A percentile compares a stretch with the other conserved stretches of the same genome.
These are phyloP conservation scores for Notarius lentiginosus DNA, from an alignment of 2,113 vertebrate genomes.

Conservation along the genomic window DNA sequence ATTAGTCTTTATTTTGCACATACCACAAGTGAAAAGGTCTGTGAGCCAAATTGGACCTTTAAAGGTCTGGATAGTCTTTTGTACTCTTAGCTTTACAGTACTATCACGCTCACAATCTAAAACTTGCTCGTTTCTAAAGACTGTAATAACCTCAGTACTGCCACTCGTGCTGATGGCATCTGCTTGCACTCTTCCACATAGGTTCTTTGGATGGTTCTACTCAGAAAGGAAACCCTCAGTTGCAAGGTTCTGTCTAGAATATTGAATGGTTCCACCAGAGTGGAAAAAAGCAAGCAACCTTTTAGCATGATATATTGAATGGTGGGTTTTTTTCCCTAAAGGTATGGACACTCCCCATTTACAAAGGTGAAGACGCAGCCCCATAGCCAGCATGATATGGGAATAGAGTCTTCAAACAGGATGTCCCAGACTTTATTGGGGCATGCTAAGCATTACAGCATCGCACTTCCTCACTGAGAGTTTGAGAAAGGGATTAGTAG, in stretches of 20 bases:
- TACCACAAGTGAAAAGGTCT: constrained; percentile 32
- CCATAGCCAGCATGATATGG: constrained; percentile 37
- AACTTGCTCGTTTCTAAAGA: constrained; percentile 29
- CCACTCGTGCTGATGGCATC: constrained; percentile 25
- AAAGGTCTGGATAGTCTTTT: constrained; percentile 38
- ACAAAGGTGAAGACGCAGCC: constrained; percentile 39
- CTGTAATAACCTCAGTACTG: constrained; percentile 34
- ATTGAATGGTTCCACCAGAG: neutral
- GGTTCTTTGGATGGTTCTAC: constrained; percentile 5
- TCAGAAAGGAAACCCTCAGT: neutral
- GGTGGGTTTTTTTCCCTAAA: neutral
- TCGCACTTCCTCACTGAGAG: constrained; percentile 62
- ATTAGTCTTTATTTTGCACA: constrained; percentile 21
- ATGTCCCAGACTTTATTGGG: constrained; percentile 64
- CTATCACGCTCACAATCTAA: constrained; percentile 33
- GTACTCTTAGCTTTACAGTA: constrained; percentile 29
- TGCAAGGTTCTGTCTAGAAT: neutral
- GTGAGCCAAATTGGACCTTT: constrained; percentile 37
- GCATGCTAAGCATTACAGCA: constrained; percentile 64
- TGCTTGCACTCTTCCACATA: neutral
- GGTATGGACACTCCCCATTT: constrained; percentile 20
- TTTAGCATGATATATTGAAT: neutral
- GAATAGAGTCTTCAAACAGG: constrained; percentile 60
- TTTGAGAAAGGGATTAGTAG: constrained; percentile 57
- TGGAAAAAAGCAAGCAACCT: neutral